Percentiles rank a stretch among this genome's conserved stretches.
phyloP scores from a whole-genome alignment of 2,113 vertebrate species.

The Leucopsar rothschildi region DNA sequence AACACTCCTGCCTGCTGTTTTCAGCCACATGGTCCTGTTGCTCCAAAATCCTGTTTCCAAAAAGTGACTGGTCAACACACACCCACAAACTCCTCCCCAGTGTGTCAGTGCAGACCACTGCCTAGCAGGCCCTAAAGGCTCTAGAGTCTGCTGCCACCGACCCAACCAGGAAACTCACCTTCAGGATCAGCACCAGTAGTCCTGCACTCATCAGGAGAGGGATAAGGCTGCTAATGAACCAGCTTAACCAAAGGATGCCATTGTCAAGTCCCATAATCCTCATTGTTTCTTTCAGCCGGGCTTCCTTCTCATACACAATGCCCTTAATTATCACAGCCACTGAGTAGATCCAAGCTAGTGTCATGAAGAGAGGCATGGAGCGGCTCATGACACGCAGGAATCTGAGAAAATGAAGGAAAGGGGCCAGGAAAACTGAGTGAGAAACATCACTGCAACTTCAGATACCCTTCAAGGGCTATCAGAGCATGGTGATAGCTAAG shows the following conservation, averaged over 20 bases:
- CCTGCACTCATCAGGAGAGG: conserved; percentile 90
- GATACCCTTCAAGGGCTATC: not conserved
- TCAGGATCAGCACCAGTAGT: conserved; percentile 89
- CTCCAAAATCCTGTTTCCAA: not conserved
- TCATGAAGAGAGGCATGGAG: conserved; percentile 98
- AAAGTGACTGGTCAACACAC: not conserved
- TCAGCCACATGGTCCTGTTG: not conserved
- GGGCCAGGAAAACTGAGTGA: not conserved
- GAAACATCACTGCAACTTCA: not conserved
- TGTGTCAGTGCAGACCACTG: not conserved
- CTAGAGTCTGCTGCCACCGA: not conserved
- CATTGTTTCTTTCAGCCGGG: conserved; percentile 96
- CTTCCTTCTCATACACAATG: conserved; percentile 97
- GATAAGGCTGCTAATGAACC: conserved; percentile 95
- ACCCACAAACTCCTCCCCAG: not conserved
- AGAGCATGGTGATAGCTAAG: not conserved
- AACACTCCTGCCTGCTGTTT: not conserved
- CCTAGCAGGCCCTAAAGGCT: not conserved
- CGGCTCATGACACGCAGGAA: conserved; percentile 94
- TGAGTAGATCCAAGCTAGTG: conserved; percentile 96
- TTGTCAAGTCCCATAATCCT: conserved; percentile 95
- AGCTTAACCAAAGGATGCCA: conserved; percentile 93
- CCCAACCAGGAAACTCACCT: conserved; percentile 75
- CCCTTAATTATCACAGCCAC: conserved; percentile 97
- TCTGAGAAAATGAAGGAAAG: conserved; percentile 59